Base-by-base conservation (phyloP, 2,888 invertebrate genomes). In the Gasteruption jaculator region DNA sequence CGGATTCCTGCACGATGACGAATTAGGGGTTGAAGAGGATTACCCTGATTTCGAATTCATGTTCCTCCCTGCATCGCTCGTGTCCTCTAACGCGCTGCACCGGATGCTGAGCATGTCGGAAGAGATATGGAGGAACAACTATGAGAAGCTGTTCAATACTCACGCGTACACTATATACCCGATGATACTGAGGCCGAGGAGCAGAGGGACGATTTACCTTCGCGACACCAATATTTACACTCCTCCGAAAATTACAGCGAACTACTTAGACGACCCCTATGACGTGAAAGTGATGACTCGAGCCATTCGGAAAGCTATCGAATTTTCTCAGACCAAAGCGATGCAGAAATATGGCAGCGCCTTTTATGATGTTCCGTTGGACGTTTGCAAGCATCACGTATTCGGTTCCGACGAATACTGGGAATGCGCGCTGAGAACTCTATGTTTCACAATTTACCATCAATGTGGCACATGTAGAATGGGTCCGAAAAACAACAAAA, bases 381-480 rank as follows among this genome's bases (percentile, higher is more conserved):
- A 78, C 5, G 78, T 76, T 6, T 85, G 85, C 61, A 70, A 76
- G 31, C n/a, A 76, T 24, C 73, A 75, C 1, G 62, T 71, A 0
- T 81, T 81, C 53, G 81, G 77, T 1, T 78, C 78, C n/a, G 84
- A 86, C 49, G 74, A 72, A 2, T 86, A 86, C 58, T 83, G 83
- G 71, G 79, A 77, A 22, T 86, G 86, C 56, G 77, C 82, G 57
- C 75, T 80, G 0, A 75, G 81, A 41, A 78, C 80, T 67, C 76
- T 83, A 48, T 80, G 83, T 0, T 79, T 82, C 49, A 85, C 83
- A 2, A 79, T 85, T 41, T 85, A 85, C 60, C 85, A 85, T 61
- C 80, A 81, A 49, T 62, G 65, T 16, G 80, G 81, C 1, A 82
- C 82, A 0, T 75, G 78, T 47, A 80, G 80, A 53, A 84, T 84